A percentile compares a stretch with the other conserved stretches of the same genome.
phyloP scores from a whole-genome alignment of 1,140 invertebrate genomes.

The Lordiphosa mommai region DNA sequence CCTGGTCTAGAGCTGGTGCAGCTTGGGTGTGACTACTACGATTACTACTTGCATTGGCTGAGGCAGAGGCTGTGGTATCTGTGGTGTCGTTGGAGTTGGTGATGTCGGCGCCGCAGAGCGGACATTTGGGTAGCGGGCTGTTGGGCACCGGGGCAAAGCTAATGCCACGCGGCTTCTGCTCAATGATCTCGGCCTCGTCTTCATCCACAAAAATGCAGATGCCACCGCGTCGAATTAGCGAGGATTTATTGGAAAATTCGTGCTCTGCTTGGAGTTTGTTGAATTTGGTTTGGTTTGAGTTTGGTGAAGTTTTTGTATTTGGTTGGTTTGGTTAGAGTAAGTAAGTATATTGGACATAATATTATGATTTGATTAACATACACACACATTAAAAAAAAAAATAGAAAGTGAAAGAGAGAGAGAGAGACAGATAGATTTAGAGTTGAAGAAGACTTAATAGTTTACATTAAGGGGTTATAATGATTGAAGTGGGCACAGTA shows the following conservation, averaged over 20 bases:
- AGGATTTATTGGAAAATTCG: constrained; percentile 74
- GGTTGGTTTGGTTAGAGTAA: constrained; percentile 36
- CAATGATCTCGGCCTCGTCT: constrained; percentile 64
- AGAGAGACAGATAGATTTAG: constrained; percentile 24
- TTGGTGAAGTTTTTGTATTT: constrained; percentile 26
- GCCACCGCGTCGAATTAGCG: constrained; percentile 76
- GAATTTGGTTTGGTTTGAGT: constrained; percentile 12
- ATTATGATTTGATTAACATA: constrained; percentile 58
- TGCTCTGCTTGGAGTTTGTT: constrained; percentile 44
- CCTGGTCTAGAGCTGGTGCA: constrained; percentile 27
- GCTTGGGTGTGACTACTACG: constrained; percentile 57
- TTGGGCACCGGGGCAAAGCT: constrained; percentile 52
- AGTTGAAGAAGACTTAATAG: constrained; percentile 30
- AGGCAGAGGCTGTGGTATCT: constrained; percentile 28
- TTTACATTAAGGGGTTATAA: constrained; percentile 7
- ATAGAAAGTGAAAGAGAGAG: constrained; percentile 31
- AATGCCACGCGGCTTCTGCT: constrained; percentile 59
- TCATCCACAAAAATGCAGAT: constrained; percentile 79
- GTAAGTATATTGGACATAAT: constrained; percentile 56
- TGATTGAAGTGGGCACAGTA: neutral
- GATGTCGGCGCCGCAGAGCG: constrained; percentile 68
- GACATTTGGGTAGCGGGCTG: constrained; percentile 64
- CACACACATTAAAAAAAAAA: constrained; percentile 32
- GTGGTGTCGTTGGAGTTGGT: constrained; percentile 27
- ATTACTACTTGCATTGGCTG: constrained; percentile 60